Evolutionary conservation across 2,797 vertebrate genomes (phyloP).

Genomic region (Eurystomus glaucurus): DNA sequence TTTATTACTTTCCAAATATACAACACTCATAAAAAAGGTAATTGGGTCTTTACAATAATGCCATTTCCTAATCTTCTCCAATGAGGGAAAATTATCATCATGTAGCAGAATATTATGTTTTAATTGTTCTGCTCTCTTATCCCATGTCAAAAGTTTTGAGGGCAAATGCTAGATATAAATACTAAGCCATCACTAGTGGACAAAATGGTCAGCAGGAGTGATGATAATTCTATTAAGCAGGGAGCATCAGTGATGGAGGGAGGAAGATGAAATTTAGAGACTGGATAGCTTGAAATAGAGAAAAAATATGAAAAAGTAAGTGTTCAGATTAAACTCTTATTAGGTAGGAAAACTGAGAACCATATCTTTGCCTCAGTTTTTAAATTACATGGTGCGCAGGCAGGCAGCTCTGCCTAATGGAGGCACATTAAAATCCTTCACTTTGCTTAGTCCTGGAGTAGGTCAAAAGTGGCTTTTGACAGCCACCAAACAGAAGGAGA

Average conservation of each 20-base stretch:
- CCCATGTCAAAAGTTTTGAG: constrained; percentile 44
- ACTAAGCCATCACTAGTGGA: not conserved
- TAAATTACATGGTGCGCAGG: not conserved
- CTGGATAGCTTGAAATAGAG: not conserved
- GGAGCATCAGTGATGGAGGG: not conserved
- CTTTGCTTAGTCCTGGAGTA: not conserved
- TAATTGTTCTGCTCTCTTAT: constrained; percentile 59
- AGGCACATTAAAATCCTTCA: not conserved
- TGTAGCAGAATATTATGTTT: constrained; percentile 60
- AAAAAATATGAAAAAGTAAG: not conserved
- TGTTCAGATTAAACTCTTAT: not conserved
- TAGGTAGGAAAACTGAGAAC: not conserved
- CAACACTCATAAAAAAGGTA: constrained; percentile 77
- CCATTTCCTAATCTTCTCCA: constrained; percentile 73
- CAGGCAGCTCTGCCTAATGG: not conserved
- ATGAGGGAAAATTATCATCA: constrained; percentile 66
- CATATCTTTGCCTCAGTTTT: not conserved
- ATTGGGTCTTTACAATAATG: constrained; percentile 79
- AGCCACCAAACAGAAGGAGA: not conserved
- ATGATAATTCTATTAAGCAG: not conserved
- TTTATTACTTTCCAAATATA: constrained; percentile 81
- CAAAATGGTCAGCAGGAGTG: not conserved
- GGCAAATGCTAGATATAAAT: constrained; percentile 18
- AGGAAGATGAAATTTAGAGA: not conserved
- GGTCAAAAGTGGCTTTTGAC: not conserved